Percentiles rank a stretch among this genome's conserved stretches.
phyloP scores from a whole-genome alignment of 1,140 invertebrate species.

The Araneus ventricosus region DNA sequence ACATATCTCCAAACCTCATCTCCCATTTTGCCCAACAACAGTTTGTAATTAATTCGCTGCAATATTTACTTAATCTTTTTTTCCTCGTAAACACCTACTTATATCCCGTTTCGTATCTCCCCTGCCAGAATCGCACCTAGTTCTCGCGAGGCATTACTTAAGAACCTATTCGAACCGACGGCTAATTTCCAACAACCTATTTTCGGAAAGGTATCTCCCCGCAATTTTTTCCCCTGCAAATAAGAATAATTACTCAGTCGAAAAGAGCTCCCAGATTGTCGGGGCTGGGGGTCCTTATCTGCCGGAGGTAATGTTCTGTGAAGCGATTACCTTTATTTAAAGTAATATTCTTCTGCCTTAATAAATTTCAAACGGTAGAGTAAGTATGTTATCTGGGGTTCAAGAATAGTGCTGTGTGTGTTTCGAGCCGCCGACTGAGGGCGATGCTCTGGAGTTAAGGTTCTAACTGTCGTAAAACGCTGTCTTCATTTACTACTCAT shows the following conservation, averaged over 20 bases:
- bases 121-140: constrained; percentile 56
- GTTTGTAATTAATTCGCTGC: neutral
- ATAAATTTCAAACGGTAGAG: constrained; percentile 57
- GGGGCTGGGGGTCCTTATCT: constrained; percentile 29
- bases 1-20: neutral
- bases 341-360: constrained; percentile 67
- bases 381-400: constrained; percentile 38
- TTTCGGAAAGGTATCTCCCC: constrained; percentile 71
- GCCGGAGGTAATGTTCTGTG: constrained; percentile 70
- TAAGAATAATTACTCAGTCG: constrained; percentile 71
- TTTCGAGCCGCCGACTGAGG: neutral
- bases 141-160: constrained; percentile 55
- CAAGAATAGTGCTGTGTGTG: constrained; percentile 29
- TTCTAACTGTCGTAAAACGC: neutral
- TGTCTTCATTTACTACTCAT: neutral
- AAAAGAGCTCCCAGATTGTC: constrained; percentile 60
- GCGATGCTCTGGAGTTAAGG: constrained; percentile 24
- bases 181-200: constrained; percentile 62
- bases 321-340: constrained; percentile 70
- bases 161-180: constrained; percentile 58
- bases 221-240: constrained; percentile 36
- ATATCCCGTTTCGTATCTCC: constrained; percentile 39
- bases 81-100: constrained; percentile 48
- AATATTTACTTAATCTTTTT: neutral
- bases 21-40: neutral